Evolutionary conservation across 2,888 invertebrate species (phyloP), one percentile per base, ranked within the genome.

Genomic region (Scrobipalpa costella): DNA sequence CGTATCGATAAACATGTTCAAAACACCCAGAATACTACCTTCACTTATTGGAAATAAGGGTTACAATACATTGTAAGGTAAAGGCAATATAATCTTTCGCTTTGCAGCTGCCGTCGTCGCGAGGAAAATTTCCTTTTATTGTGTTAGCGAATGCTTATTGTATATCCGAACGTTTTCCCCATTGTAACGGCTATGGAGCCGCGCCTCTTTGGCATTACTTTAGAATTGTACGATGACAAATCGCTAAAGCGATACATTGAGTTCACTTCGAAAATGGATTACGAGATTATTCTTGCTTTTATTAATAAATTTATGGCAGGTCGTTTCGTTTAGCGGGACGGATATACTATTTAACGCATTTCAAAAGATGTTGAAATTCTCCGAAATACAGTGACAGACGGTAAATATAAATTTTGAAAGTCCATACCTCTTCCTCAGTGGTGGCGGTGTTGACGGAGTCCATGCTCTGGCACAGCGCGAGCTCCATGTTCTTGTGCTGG

Each of bases 361-460:
- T 21, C 50, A 50, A 7, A 50, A 50, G 17, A 17, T 17, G 8
- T 50, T 50, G 44, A 15, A n/a, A 44, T 9, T 44, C 15, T 7
- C n/a, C 6, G 44, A 15, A 44, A n/a, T 6, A n/a, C 15, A 44
- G n/a, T 40, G 13, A n/a, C 15, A 15, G 44, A 9, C n/a, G n/a
- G n/a, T 1, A 44, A 40, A 44, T 27, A 52, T 6, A 21, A 27
- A 52, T 7, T 52, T 19, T 13, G 38, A 36, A 57, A 1, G 33
- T 15, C 71, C 95, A 93, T 81, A 98, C 98, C 98, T 98, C 98
- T 94, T 98, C 98, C 93, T 98, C 98, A 87, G 97, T 96, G 86
- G 97, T 96, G 84, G 95, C 95, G 77, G 98, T 98, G 93, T 98
- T 98, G 86, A 98, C 98, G 79, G 98, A 98, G 93, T 98, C 98